Conservation (phyloP, 2,113 vertebrate genomes). For the Rhea americana region DNA sequence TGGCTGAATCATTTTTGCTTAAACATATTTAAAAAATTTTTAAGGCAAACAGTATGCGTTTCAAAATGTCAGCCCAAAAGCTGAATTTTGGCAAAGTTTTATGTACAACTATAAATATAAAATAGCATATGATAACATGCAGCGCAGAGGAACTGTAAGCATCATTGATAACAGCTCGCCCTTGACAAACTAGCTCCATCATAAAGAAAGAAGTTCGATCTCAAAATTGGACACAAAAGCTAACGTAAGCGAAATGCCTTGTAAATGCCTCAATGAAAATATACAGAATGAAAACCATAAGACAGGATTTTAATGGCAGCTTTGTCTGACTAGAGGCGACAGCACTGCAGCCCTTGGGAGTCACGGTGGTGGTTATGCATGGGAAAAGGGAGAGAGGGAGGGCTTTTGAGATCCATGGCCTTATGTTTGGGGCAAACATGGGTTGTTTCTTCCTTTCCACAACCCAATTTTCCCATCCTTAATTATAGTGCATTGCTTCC, state of each 20-base stretch:
- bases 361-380: background rate
- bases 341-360: background rate
- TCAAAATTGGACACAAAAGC: background rate
- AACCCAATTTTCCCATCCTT: background rate
- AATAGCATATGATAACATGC: background rate
- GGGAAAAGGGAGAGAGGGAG: background rate
- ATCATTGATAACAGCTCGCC: constrained; percentile 18
- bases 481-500: background rate
- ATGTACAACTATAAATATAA: constrained; percentile 39
- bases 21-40: background rate
- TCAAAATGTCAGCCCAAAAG: constrained; percentile 28
- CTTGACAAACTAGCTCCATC: background rate
- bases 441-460: background rate
- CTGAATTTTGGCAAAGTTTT: constrained; percentile 56
- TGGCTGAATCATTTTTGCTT: background rate
- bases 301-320: constrained; percentile 19
- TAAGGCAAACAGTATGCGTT: constrained; percentile 44
- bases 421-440: background rate
- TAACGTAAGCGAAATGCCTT: background rate
- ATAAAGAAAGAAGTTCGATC: background rate
- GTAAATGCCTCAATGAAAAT: background rate
- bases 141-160: background rate
- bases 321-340: background rate
- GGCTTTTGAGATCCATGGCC: background rate
- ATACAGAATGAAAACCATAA: background rate